Evolutionary conservation across 2,797 vertebrate genomes (phyloP).

Genomic region (Cirrhinus mrigala): DNA sequence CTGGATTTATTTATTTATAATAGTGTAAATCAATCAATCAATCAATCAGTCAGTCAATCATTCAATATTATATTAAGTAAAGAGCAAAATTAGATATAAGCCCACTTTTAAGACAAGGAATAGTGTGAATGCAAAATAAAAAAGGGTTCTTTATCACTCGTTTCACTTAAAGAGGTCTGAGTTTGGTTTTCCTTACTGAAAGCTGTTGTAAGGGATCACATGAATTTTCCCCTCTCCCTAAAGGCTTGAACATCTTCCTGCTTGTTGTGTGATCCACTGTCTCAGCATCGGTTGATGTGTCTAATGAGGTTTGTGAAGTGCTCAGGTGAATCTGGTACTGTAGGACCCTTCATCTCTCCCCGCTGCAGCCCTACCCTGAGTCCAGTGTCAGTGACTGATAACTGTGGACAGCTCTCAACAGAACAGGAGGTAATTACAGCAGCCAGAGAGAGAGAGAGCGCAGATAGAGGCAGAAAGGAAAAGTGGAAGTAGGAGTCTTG

Average conservation of each 20-base stretch:
- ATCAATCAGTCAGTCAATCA: too few species aligned
- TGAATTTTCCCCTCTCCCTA: not conserved
- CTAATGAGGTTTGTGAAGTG: constrained; percentile 46
- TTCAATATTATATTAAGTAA: too few species aligned
- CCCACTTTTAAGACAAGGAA: not conserved
- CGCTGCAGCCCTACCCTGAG: not conserved
- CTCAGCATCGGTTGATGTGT: constrained; percentile 24
- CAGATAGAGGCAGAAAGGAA: constrained; percentile 22
- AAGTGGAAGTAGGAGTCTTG: constrained; percentile 59
- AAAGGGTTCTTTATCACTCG: constrained; percentile 64
- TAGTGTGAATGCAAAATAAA: not conserved
- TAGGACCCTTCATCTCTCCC: constrained; percentile 10
- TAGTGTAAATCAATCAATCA: too few species aligned
- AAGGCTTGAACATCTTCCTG: not conserved
- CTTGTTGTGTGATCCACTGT: constrained; percentile 19
- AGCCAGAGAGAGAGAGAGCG: constrained; percentile 59
- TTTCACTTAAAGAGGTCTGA: not conserved
- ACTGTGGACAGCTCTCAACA: constrained; percentile 35
- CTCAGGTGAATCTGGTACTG: constrained; percentile 22
- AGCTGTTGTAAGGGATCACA: not conserved
- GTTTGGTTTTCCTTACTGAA: not conserved
- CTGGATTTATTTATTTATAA: too few species aligned
- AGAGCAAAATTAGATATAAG: not conserved
- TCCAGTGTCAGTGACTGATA: constrained; percentile 39
- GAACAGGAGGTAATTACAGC: constrained; percentile 44